Percentiles rank a stretch among this genome's conserved stretches.
Evolutionary conservation across 53 echinoderm and acorn worm genomes (phyloP).

Genomic region (Echinarachnius parma): DNA sequence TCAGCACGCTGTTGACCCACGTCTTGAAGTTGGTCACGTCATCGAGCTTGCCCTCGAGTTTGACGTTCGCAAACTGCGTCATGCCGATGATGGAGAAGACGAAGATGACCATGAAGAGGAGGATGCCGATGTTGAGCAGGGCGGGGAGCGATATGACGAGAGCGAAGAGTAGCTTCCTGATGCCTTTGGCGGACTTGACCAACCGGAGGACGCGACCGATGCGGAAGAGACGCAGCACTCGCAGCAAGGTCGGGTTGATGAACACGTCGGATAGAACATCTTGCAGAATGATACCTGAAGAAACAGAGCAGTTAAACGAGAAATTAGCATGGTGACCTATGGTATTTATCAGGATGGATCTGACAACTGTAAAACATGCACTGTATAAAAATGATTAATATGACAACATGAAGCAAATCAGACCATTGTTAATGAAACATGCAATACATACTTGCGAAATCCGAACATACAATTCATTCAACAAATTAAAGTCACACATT

Average conservation of each 20-base stretch:
- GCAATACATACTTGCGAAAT: too few relatives aligned
- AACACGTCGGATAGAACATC: conserved; percentile 57
- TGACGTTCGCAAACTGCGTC: conserved; percentile 80
- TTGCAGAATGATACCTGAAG: conserved; percentile 79
- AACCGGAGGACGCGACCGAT: conserved; percentile 86
- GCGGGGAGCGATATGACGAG: conserved; percentile 91
- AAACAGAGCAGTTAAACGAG: too few relatives aligned
- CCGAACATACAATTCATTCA: too few relatives aligned
- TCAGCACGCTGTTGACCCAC: conserved; percentile 76
- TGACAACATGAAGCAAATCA: too few relatives aligned
- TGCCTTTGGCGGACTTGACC: conserved; percentile 93
- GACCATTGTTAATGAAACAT: too few relatives aligned
- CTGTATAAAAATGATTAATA: too few relatives aligned
- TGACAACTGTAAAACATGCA: too few relatives aligned
- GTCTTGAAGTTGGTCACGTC: conserved; percentile 90
- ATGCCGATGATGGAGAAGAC: conserved; percentile 93
- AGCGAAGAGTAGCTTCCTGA: conserved; percentile 91
- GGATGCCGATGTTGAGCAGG: conserved; percentile 86
- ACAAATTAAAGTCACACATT: too few relatives aligned
- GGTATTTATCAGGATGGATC: too few relatives aligned
- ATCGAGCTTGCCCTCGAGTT: conserved; percentile 64
- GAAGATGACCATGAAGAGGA: conserved; percentile 81
- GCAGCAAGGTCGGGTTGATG: conserved; percentile 87
- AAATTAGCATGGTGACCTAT: too few relatives aligned
- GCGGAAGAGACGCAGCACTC: conserved; percentile 79